Conservation (phyloP, 2,797 vertebrate genomes). For the Sebastes flavidus region DNA sequence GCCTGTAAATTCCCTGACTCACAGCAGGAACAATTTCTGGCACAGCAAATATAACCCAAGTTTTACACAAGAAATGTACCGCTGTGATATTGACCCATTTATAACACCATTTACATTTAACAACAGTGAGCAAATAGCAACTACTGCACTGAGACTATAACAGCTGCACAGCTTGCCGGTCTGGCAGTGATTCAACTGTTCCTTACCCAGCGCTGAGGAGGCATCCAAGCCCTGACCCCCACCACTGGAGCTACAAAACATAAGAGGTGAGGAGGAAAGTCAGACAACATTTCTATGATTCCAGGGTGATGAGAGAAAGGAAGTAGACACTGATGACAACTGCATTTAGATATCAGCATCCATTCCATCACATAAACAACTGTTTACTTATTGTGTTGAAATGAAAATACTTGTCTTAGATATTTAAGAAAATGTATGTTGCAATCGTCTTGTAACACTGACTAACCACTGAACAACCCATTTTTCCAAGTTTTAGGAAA, state of each 20-base stretch:
- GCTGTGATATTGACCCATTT: not conserved
- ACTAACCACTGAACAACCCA: no score
- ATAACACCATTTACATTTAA: not conserved
- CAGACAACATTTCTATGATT: not conserved
- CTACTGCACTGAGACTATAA: not conserved
- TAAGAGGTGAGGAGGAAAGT: not conserved
- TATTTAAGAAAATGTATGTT: not conserved
- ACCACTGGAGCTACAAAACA: slow-evolving; percentile 56
- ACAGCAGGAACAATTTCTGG: slow-evolving; percentile 26
- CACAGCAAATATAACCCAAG: not conserved
- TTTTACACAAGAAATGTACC: not conserved
- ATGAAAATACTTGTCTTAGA: not conserved
- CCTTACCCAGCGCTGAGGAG: slow-evolving; percentile 79
- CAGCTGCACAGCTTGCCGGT: not conserved
- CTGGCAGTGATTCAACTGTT: not conserved
- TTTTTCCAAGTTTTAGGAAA: not conserved
- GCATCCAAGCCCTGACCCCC: slow-evolving; percentile 73
- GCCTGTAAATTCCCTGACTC: slow-evolving; percentile 33
- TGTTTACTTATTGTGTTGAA: no score
- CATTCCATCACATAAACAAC: not conserved
- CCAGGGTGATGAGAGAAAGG: not conserved
- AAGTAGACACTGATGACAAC: not conserved
- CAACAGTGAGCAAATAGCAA: not conserved
- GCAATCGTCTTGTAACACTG: not conserved
- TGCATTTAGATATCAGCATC: not conserved